Percentiles rank a stretch among this genome's conserved stretches.
phyloP scores from a whole-genome alignment of 2,888 invertebrate genomes.

The Syrphus vitripennis region DNA sequence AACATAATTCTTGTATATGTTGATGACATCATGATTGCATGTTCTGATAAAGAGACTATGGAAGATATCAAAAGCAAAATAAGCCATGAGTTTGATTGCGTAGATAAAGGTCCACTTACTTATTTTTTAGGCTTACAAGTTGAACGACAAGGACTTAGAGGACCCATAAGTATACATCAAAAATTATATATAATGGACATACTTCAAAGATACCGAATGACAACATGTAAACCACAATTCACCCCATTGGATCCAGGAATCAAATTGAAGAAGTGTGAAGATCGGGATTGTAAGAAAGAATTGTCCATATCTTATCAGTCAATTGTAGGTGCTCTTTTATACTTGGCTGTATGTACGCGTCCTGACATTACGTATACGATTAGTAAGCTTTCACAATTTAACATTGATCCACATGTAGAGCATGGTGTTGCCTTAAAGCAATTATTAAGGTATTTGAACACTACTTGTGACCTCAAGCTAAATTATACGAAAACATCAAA shows the following conservation, averaged over 20 bases:
- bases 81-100: not conserved
- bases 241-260: not conserved
- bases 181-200: not conserved
- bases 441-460: slow-evolving; percentile 26
- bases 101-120: not conserved
- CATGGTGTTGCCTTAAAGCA: slow-evolving; percentile 60
- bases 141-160: not conserved
- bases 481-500: slow-evolving; percentile 3
- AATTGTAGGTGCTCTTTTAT: not conserved
- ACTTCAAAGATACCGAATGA: not conserved
- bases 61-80: not conserved
- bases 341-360: not conserved
- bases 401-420: slow-evolving; percentile 63
- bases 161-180: slow-evolving; percentile 19
- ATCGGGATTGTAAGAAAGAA: slow-evolving; percentile 8
- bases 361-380: slow-evolving; percentile 68
- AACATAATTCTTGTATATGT: slow-evolving; percentile 53
- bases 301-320: slow-evolving; percentile 39
- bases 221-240: not conserved
- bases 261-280: slow-evolving; percentile 18
- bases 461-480: not conserved
- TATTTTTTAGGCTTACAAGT: not conserved
- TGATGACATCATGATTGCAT: slow-evolving; percentile 49
- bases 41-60: slow-evolving; percentile 5
- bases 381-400: slow-evolving; percentile 65